Evolutionary conservation across 2,888 invertebrate species (phyloP).

Genomic region (Drosophila paracracens): DNA sequence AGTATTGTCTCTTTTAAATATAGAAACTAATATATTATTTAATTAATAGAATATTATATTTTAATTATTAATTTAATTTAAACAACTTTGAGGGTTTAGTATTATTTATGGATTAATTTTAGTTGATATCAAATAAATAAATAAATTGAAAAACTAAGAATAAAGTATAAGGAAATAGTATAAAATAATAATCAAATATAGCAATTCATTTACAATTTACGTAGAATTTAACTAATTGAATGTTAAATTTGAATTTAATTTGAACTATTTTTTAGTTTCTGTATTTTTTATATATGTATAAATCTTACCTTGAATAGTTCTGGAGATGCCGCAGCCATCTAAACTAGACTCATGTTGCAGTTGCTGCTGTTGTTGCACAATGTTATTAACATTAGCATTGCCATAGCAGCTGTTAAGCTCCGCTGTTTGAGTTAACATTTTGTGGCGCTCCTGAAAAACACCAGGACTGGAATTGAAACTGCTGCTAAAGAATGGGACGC

Average conservation of each 20-base stretch:
- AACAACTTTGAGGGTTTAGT: too few relatives aligned
- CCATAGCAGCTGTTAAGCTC: not conserved
- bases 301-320: constrained; percentile 49
- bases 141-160: not conserved
- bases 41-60: not conserved
- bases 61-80: not conserved
- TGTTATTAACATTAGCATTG: not conserved
- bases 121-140: not conserved
- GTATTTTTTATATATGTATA: not conserved
- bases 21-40: not conserved
- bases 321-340: constrained; percentile 42
- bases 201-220: not conserved
- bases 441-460: not conserved
- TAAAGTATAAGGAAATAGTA: not conserved
- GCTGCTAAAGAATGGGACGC: not conserved
- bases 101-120: not conserved
- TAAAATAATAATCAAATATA: not conserved
- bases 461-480: not conserved
- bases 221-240: not conserved
- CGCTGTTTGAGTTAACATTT: not conserved
- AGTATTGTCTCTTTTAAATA: not conserved
- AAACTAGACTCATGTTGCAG: not conserved
- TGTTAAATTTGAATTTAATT: not conserved
- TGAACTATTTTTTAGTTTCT: not conserved
- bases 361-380: constrained; percentile 25